phyloP scores from a whole-genome alignment of 2,888 invertebrate species.

The Dasysyrphus tricinctus region DNA sequence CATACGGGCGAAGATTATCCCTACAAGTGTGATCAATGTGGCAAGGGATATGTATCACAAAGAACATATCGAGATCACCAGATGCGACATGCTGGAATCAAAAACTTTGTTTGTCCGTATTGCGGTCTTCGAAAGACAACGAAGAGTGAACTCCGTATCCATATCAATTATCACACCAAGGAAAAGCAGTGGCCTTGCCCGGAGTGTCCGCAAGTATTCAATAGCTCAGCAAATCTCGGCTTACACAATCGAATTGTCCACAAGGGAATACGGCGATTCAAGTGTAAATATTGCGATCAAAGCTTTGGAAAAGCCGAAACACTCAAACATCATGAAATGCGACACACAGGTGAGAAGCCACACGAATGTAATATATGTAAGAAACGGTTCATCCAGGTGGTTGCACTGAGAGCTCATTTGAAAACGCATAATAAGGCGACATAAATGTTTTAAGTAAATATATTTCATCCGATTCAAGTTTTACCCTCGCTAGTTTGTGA shows the following conservation, averaged over 20 bases:
- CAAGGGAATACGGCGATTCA: conserved; percentile 76
- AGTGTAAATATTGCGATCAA: conserved; percentile 77
- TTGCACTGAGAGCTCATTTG: conserved; percentile 77
- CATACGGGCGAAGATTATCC: conserved; percentile 77
- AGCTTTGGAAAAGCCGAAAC: conserved; percentile 78
- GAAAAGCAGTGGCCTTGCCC: conserved; percentile 77
- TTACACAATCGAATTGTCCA: conserved; percentile 78
- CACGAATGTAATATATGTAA: conserved; percentile 77
- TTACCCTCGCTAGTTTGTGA: background rate
- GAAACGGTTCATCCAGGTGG: conserved; percentile 78
- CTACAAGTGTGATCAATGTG: conserved; percentile 79
- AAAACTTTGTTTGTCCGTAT: conserved; percentile 77
- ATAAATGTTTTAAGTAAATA: conserved; percentile 41
- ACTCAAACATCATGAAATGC: conserved; percentile 78
- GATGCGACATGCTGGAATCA: conserved; percentile 78
- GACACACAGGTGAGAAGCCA: conserved; percentile 78
- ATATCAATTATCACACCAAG: conserved; percentile 78
- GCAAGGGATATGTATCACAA: conserved; percentile 77
- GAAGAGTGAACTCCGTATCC: conserved; percentile 76
- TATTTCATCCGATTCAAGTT: conserved; percentile 14
- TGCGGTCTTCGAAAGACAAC: conserved; percentile 78
- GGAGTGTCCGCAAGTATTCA: conserved; percentile 76
- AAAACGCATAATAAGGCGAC: conserved; percentile 76
- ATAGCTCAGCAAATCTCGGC: conserved; percentile 77
- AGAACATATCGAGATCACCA: conserved; percentile 78